These are phyloP conservation scores for Haemorhous mexicanus DNA, from an alignment of 2,113 vertebrate genomes.

Conservation along the genomic window DNA sequence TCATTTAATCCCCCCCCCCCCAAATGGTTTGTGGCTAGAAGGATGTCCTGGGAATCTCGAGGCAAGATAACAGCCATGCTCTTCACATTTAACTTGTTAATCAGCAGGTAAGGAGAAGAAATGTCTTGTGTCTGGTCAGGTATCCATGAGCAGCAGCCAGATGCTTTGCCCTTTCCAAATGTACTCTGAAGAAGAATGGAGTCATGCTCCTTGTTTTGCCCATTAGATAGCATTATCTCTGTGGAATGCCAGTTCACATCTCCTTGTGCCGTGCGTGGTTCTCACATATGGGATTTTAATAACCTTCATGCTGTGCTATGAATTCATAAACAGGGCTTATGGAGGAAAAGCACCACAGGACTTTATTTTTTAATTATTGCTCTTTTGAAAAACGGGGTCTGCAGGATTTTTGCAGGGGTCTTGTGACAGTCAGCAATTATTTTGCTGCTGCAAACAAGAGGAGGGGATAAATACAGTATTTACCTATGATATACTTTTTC, in stretches of 20 bases:
- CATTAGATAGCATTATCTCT: conserved; percentile 82
- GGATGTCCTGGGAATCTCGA: conserved; percentile 25
- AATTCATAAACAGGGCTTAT: conserved; percentile 76
- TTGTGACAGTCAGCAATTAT: background rate
- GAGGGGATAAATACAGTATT: conserved; percentile 10
- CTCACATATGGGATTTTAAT: conserved; percentile 84
- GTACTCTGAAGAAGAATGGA: conserved; percentile 67
- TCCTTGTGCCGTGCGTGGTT: conserved; percentile 74
- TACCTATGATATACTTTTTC: background rate
- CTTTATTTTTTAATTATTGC: conserved; percentile 78
- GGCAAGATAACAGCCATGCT: conserved; percentile 34
- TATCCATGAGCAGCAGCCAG: conserved; percentile 17
- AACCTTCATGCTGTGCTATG: conserved; percentile 80
- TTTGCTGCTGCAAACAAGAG: background rate
- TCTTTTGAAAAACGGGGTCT: conserved; percentile 65
- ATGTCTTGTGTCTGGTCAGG: conserved; percentile 16
- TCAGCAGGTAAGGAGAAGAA: conserved; percentile 35
- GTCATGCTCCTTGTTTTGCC: conserved; percentile 71
- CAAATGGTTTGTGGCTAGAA: conserved; percentile 15
- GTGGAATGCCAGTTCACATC: conserved; percentile 79
- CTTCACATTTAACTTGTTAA: conserved; percentile 50
- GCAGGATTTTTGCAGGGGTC: conserved; percentile 53
- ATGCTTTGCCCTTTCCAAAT: conserved; percentile 67
- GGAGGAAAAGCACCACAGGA: conserved; percentile 73
- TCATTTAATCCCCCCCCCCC: background rate